Evolutionary conservation across 2,797 vertebrate genomes (phyloP), one percentile per base, ranked within the genome.

Genomic region (Buceros bicornis): DNA sequence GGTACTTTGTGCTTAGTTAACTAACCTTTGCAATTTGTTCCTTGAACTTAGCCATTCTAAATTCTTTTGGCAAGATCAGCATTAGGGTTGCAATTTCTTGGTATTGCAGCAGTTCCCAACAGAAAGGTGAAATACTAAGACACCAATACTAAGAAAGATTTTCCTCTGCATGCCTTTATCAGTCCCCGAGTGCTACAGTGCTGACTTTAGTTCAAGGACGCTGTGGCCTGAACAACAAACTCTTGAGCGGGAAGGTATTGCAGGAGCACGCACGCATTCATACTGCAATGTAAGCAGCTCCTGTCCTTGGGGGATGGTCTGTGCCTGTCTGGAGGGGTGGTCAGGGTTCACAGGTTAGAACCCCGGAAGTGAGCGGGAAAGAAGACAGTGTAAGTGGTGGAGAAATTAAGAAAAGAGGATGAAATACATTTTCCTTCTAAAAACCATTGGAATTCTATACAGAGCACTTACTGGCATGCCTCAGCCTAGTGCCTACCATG

Each of bases 241-340:
- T 76, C 64, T 76, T 0, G 1, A 18, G 5, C 0, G 0, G 15
- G 33, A 53, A 64, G 16, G 43, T 28, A 4, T 53, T 65, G 33
- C 42, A 69, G 58, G 58, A 83, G 45, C 37, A 50, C 17, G 10
- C 2, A 40, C 10, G 37, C 37, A 2, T 15, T 64, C 11, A 5
- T 7, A 6, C 12, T 35, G 77, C 17, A 4, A 37, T 2, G 2
- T 22, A 13, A 47, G 61, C 24, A n/a, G 16, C 61, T 78, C 19
- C 79, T 72, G 42, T 25, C 58, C 26, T 13, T 42, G 50, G 70
- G 47, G 45, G 50, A 15, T 4, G 0, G 10, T 26, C 57, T 67
- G 61, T 0, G 0, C 42, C 35, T 51, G 11, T 7, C 1, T 0
- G 25, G 10, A 8, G 2, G 7, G 0, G 10, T 18, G 28, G 31